Evolutionary conservation across 92 coral and sea anemone species (phyloP).

Genomic region (Palythoa caribaeorum): DNA sequence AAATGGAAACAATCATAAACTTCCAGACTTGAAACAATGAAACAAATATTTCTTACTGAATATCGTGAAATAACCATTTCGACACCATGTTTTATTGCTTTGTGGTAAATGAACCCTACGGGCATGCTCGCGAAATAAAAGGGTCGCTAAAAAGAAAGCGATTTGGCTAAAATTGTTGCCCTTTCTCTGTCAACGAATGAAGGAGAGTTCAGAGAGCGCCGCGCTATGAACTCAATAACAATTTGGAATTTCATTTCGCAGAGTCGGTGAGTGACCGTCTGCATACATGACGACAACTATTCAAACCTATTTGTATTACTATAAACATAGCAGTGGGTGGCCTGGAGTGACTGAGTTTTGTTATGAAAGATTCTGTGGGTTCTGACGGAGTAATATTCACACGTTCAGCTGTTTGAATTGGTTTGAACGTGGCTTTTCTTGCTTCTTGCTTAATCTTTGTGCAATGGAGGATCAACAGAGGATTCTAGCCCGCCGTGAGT

Average conservation of each 20-base stretch:
- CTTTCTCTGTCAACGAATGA: background rate
- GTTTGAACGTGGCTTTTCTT: background rate
- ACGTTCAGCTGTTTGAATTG: background rate
- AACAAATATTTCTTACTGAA: background rate
- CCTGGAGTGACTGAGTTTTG: background rate
- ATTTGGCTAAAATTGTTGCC: background rate
- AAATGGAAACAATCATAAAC: background rate
- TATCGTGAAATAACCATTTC: background rate
- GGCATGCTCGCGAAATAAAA: slow-evolving; percentile 8
- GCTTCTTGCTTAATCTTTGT: background rate
- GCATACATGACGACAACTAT: background rate
- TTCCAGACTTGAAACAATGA: background rate
- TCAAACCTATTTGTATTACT: background rate
- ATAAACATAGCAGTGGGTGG: slow-evolving; percentile 29
- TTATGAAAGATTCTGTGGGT: slow-evolving; percentile 14
- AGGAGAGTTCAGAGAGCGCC: background rate
- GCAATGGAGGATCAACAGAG: background rate
- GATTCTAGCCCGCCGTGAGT: slow-evolving; percentile 17
- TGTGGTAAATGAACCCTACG: background rate
- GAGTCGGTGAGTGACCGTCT: slow-evolving; percentile 9
- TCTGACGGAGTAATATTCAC: background rate
- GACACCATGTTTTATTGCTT: slow-evolving; percentile 2
- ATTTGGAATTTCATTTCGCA: background rate
- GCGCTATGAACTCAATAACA: background rate
- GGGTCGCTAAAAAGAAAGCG: background rate